Evolutionary conservation across 2,888 invertebrate species (phyloP).

Genomic region (Anthoptus insignis): DNA sequence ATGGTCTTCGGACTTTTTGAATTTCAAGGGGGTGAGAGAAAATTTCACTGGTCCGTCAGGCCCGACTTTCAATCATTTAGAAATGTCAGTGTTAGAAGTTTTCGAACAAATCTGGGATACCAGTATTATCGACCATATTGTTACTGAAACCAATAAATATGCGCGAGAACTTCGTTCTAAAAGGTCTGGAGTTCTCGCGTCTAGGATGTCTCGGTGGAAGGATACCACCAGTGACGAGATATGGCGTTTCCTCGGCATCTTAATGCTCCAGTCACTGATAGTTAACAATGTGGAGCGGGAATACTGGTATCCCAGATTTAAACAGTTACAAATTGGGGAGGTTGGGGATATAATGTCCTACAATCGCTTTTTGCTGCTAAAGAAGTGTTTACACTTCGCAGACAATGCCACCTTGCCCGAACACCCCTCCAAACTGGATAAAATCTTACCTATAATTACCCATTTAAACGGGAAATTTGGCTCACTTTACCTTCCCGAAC

Average conservation of each 20-base stretch:
- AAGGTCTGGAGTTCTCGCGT: neutral
- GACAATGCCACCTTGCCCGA: constrained; percentile 40
- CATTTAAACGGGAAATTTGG: constrained; percentile 45
- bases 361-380: constrained; percentile 41
- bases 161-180: neutral
- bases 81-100: constrained; percentile 21
- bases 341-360: constrained; percentile 37
- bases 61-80: constrained; percentile 35
- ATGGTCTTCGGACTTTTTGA: constrained; percentile 25
- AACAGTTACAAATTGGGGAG: constrained; percentile 27
- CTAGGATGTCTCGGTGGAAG: neutral
- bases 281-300: constrained; percentile 32
- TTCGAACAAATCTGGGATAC: constrained; percentile 42
- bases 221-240: neutral
- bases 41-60: constrained; percentile 32
- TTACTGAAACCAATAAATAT: constrained; percentile 42
- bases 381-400: constrained; percentile 45
- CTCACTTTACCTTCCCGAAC: constrained; percentile 46
- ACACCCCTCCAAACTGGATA: constrained; percentile 35
- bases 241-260: neutral
- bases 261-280: constrained; percentile 1
- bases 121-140: constrained; percentile 37
- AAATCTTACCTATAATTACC: constrained; percentile 42
- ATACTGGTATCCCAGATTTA: constrained; percentile 34
- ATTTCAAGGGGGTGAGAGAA: constrained; percentile 40